Conservation (phyloP, 2,888 invertebrate genomes). For the Tetragnatha montana region DNA sequence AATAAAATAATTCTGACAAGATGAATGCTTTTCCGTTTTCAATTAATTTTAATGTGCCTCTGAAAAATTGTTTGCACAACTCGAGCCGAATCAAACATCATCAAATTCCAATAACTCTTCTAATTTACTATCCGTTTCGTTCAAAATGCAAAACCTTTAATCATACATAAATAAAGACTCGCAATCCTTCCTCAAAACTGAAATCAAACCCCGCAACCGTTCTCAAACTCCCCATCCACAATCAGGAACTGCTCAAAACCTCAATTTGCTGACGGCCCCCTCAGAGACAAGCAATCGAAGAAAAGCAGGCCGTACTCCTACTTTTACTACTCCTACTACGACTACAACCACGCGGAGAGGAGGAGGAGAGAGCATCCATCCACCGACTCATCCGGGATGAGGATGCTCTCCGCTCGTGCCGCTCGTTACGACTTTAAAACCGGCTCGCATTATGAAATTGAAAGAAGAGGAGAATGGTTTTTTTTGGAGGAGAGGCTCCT, state of each 20-base stretch:
- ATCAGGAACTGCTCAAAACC: background rate
- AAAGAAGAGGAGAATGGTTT: background rate
- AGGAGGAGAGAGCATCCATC: background rate
- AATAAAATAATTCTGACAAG: too few relatives aligned
- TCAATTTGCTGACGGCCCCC: conserved; percentile 33
- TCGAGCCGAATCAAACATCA: too few relatives aligned
- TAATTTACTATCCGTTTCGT: too few relatives aligned
- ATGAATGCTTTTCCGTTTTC: too few relatives aligned
- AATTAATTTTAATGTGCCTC: too few relatives aligned
- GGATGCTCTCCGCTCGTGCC: conserved; percentile 20
- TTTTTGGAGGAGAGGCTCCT: background rate
- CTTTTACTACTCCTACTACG: conserved; percentile 28
- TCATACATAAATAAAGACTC: too few relatives aligned
- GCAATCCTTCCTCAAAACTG: too few relatives aligned
- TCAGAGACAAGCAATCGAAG: conserved; percentile 10
- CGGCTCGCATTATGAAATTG: background rate
- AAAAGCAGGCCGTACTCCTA: conserved; percentile 39
- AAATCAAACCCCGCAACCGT: background rate
- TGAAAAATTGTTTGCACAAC: too few relatives aligned
- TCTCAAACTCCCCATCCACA: background rate
- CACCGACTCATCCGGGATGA: conserved; percentile 25
- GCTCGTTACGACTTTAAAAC: background rate
- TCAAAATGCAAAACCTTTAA: too few relatives aligned
- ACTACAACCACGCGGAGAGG: conserved; percentile 35
- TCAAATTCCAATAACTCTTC: too few relatives aligned